Percentiles rank a stretch among this genome's conserved stretches.
These are phyloP conservation scores for Callosobruchus maculatus DNA, from an alignment of 2,888 invertebrate species.

Conservation along the genomic window DNA sequence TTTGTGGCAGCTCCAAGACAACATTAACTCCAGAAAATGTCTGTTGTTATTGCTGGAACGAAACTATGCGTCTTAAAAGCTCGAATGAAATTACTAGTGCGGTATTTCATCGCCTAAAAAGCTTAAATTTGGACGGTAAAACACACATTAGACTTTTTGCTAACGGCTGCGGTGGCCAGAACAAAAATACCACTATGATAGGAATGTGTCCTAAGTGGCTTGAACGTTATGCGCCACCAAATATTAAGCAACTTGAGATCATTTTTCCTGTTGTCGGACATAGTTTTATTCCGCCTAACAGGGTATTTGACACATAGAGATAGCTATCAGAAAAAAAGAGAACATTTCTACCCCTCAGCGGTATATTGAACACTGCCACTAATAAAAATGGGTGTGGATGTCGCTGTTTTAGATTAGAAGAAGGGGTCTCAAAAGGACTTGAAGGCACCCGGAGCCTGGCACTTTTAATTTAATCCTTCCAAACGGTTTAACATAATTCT, in stretches of 20 bases:
- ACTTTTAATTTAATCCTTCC: conserved; percentile 9
- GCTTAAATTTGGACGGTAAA: conserved; percentile 2
- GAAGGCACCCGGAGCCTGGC: conserved; percentile 8
- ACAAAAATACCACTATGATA: conserved; percentile 13
- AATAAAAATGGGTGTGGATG: conserved; percentile 6
- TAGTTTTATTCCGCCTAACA: conserved; percentile 13
- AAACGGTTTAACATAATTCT: conserved; percentile 5
- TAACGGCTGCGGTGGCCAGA: conserved; percentile 16
- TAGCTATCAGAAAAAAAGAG: conserved; percentile 9
- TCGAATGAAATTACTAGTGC: conserved; percentile 12
- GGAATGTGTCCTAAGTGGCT: conserved; percentile 11
- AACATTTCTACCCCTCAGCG: conserved; percentile 10
- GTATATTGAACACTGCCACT: conserved; percentile 13
- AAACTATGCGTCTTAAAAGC: conserved; percentile 7
- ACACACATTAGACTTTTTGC: conserved; percentile 10
- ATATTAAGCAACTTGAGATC: conserved; percentile 11
- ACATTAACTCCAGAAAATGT: conserved; percentile 6
- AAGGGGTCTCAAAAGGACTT: conserved; percentile 3
- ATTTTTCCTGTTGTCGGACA: conserved; percentile 18
- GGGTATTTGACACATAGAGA: conserved; percentile 19
- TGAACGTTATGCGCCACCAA: not conserved
- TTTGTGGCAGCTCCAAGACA: conserved; percentile 8
- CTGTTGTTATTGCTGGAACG: conserved; percentile 9
- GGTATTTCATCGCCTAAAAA: conserved; percentile 10
- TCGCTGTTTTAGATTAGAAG: conserved; percentile 6